Evolutionary conservation across 2,888 invertebrate species (phyloP).

Genomic region (Linyphia triangularis): DNA sequence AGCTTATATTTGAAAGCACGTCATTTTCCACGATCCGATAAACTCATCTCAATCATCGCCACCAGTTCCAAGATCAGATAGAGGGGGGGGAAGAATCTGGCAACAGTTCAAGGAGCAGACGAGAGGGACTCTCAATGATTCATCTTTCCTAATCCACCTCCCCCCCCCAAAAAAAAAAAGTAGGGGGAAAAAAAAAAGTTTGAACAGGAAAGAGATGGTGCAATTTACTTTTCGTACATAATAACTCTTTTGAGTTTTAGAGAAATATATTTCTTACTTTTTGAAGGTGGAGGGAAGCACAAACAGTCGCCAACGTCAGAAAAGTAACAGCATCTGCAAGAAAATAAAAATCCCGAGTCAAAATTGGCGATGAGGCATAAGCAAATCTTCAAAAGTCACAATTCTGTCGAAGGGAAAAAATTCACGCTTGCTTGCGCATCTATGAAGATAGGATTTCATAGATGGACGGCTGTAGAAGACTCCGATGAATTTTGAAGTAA

Average conservation of each 20-base stretch:
- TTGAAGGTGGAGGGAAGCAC: neutral
- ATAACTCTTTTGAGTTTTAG: neutral
- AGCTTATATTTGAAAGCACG: neutral
- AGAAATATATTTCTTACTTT: neutral
- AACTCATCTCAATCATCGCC: neutral
- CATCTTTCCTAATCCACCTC: neutral
- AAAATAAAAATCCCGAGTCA: neutral
- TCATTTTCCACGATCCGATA: neutral
- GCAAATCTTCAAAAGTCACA: too few relatives aligned
- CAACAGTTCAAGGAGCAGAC: neutral
- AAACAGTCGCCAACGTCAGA: neutral
- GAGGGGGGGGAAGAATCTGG: neutral
- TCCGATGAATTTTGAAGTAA: too few relatives aligned
- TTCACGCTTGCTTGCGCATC: too few relatives aligned
- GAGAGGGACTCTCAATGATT: neutral
- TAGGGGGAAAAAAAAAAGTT: neutral
- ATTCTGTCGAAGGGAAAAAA: too few relatives aligned
- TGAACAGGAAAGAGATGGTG: neutral
- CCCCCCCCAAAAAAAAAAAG: too few relatives aligned
- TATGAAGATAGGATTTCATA: too few relatives aligned
- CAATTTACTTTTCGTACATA: neutral
- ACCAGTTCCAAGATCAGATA: neutral
- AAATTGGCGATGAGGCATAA: neutral
- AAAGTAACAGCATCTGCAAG: neutral
- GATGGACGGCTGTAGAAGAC: too few relatives aligned